Conservation (phyloP, 2,113 vertebrate species). For the Alectura lathami region DNA sequence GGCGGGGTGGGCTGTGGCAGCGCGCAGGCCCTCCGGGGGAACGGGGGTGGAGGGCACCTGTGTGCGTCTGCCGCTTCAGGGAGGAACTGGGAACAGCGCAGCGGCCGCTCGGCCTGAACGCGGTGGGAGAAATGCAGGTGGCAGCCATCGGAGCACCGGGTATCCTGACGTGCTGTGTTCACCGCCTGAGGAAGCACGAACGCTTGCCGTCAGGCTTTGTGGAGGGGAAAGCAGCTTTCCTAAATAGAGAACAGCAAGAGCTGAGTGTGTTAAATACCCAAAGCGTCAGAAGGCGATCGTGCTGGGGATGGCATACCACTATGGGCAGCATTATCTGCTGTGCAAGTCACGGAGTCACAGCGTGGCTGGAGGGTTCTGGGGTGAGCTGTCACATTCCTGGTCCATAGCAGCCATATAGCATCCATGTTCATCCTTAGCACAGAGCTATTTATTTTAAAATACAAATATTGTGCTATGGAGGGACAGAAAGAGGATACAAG, state of each 20-base stretch:
- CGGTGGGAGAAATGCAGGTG: not conserved
- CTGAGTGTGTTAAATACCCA: rapidly evolving
- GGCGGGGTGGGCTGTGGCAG: not conserved
- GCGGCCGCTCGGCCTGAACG: rapidly evolving
- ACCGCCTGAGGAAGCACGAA: not conserved
- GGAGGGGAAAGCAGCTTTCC: not conserved
- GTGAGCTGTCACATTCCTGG: no score
- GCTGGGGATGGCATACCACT: rapidly evolving
- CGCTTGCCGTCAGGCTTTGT: not conserved
- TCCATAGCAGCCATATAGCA: rapidly evolving
- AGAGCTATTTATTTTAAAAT: not conserved
- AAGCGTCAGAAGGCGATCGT: not conserved
- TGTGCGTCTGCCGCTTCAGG: rapidly evolving
- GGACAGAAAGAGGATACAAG: not conserved
- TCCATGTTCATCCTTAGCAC: rapidly evolving
- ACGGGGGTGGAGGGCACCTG: not conserved
- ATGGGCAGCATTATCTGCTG: not conserved
- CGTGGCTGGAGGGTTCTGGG: not conserved
- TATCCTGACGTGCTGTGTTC: not conserved
- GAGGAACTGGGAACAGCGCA: rapidly evolving
- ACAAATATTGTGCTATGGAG: not conserved
- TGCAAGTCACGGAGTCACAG: rapidly evolving
- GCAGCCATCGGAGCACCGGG: not conserved
- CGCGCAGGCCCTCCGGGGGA: not conserved
- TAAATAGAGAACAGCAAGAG: not conserved